Conservation (phyloP, 2,797 vertebrate species). For the Thunnus albacares region DNA sequence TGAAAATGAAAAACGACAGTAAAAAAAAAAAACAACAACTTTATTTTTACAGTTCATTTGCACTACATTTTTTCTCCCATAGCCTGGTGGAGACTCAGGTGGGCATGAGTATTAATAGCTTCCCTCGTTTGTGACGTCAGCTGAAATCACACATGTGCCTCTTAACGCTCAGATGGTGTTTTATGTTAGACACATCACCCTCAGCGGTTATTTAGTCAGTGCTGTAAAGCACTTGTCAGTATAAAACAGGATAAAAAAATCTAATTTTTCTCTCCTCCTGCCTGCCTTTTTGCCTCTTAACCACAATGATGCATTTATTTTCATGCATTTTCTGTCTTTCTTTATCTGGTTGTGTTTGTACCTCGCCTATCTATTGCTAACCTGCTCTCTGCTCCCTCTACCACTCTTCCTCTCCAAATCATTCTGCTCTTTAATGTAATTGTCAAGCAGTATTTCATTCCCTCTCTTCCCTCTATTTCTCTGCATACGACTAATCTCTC, state of each 20-base stretch:
- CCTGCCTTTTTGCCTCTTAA: conserved; percentile 19
- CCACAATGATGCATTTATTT: conserved; percentile 4
- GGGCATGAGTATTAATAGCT: conserved; percentile 79
- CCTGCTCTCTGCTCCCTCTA: conserved; percentile 11
- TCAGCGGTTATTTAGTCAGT: conserved; percentile 51
- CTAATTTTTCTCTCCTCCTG: neutral
- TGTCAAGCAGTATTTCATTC: conserved; percentile 52
- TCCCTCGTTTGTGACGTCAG: conserved; percentile 70
- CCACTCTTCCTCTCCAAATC: conserved; percentile 5
- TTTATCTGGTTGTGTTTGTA: neutral
- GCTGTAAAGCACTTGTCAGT: conserved; percentile 43
- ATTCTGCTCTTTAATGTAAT: conserved; percentile 31
- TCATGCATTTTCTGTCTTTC: neutral
- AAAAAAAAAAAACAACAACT: conserved; percentile 7
- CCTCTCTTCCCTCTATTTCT: conserved; percentile 32
- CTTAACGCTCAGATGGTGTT: conserved; percentile 72
- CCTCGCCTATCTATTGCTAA: conserved; percentile 25
- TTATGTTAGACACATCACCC: conserved; percentile 64
- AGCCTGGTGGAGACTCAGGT: conserved; percentile 77
- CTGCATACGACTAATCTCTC: conserved; percentile 50
- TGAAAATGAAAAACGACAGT: conserved; percentile 17
- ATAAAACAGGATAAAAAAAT: conserved; percentile 12
- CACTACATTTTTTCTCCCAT: conserved; percentile 55
- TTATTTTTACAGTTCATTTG: conserved; percentile 73
- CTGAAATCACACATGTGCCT: conserved; percentile 75